phyloP scores from a whole-genome alignment of 2,113 vertebrate genomes.

The Mesocricetus auratus region DNA sequence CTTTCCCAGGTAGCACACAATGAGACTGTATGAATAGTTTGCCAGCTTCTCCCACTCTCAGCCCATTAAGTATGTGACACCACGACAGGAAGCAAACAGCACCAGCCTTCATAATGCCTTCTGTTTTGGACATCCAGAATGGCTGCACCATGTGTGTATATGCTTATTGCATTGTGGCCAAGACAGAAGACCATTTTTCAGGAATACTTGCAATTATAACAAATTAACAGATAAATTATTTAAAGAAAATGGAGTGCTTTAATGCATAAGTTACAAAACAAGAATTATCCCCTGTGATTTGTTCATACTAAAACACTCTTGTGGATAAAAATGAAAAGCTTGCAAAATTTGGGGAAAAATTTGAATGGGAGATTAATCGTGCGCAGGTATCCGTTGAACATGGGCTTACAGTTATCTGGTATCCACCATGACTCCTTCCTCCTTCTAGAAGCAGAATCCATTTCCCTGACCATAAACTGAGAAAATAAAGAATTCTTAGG shows the following conservation, averaged over 20 bases:
- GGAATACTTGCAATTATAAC: conserved; percentile 53
- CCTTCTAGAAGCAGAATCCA: conserved; percentile 30
- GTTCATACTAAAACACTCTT: conserved; percentile 6
- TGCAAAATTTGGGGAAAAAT: background rate
- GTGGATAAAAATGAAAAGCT: background rate
- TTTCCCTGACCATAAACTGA: background rate
- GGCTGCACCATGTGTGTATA: conserved; percentile 60
- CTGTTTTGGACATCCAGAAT: conserved; percentile 75
- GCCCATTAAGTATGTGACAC: conserved; percentile 56
- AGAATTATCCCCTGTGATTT: background rate
- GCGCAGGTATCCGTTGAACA: background rate
- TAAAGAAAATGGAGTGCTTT: conserved; percentile 65
- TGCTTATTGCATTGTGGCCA: conserved; percentile 49
- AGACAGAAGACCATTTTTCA: conserved; percentile 55
- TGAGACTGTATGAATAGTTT: conserved; percentile 42
- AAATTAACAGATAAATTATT: conserved; percentile 70
- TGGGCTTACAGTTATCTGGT: background rate
- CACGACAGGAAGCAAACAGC: conserved; percentile 71
- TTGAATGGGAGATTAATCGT: background rate
- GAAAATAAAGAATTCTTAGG: background rate
- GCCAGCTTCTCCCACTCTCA: conserved; percentile 56
- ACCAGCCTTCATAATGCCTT: conserved; percentile 47
- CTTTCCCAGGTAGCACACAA: conserved; percentile 65
- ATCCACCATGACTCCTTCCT: background rate
- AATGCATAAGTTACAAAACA: conserved; percentile 57